Evolutionary conservation across 2,797 vertebrate species (phyloP), one percentile per base, ranked within the genome.

Genomic region (Sebastes iracundus): DNA sequence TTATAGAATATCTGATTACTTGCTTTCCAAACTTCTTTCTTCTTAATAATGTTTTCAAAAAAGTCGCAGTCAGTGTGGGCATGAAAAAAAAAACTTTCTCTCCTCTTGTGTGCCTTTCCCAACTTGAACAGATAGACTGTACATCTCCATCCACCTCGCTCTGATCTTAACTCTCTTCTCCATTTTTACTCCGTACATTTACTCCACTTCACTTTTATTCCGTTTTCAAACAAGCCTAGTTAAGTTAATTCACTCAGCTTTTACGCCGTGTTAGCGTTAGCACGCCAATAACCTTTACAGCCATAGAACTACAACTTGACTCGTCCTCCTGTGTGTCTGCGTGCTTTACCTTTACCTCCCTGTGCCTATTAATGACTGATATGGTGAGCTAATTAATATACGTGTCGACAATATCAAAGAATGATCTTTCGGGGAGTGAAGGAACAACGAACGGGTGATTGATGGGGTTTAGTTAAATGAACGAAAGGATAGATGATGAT

Each of bases 31-130:
- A 75, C 12, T 30, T 70, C 33, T 72, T 68, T 59, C 3, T 68
- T 69, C 18, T 18, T 46, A 61, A 49, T 42, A 60, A 38, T 77
- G 49, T 74, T 79, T 72, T 80, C 42, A 18, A 58, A 49, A 71
- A 77, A 68, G 56, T 83, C 72, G 46, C 76, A 84, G 69, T 81
- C 20, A 35, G 28, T 76, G 80, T 80, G 38, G 32, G 68, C 72
- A 64, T 84, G 56, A 62, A 61, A 62, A 58, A 65, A 67, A 35
- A 72, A 53, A 52, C 35, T 61, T 75, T 61, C 71, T 90, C 76
- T 89, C 81, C 83, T 82, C 74, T 68, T 64, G 72, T 90, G 91
- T 94, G 92, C 92, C 91, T 93, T 91, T 87, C 87, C 90, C 74
- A 76, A 65, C 76, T 77, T 80, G 10, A 86, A 78, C 73, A 73